Base-by-base conservation (phyloP, 2,888 invertebrate species). In the Rhodophaea formosa region DNA sequence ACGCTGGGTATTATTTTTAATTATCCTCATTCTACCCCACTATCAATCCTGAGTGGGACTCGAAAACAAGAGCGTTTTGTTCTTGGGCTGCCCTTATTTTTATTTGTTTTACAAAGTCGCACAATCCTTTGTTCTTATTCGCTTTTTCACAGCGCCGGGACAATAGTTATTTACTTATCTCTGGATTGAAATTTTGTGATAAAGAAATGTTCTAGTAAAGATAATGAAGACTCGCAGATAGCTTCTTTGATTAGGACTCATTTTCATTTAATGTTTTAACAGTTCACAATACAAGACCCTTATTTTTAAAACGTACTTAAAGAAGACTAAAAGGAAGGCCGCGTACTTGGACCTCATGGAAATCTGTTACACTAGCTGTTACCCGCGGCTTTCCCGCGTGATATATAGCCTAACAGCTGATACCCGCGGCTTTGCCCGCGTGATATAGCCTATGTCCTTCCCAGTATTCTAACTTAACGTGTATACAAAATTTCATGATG, bases 1-100 rank as follows among this genome's bases (percentile, higher is more conserved):
- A 17, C 32, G 17, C 7, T 15, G 35, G 39, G 44, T 59, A 53
- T 54, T 59, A 56, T 53, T 53, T 53, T 53, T 43, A 43, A 43
- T 23, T 42, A 42, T 53, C 8, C 16, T 15, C 51, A 51, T 51
- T 29, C 47, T 23, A 7, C 17, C 35, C 16, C n/a, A 35, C 51
- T 51, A 51, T 51, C 51, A 51, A 51, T 51, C 51, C 17, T 10
- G 30, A 7, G 30, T 5, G 30, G 15, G 16, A 14, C 49, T 35
- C 35, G 35, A 51, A 51, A 51, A 35, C 49, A 49, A 49, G 49
- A 35, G 15, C 35, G 35, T 51, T 46, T 51, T 35, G 32, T 35
- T 51, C 16, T 51, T 7, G 30, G 7, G 14, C 16, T 51, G 51
- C 35, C 51, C 51, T 51, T 51, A 35, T 35, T 51, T 51, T 51